Conservation (phyloP, 2,888 invertebrate genomes). For the Drosophila glabriapex region DNA sequence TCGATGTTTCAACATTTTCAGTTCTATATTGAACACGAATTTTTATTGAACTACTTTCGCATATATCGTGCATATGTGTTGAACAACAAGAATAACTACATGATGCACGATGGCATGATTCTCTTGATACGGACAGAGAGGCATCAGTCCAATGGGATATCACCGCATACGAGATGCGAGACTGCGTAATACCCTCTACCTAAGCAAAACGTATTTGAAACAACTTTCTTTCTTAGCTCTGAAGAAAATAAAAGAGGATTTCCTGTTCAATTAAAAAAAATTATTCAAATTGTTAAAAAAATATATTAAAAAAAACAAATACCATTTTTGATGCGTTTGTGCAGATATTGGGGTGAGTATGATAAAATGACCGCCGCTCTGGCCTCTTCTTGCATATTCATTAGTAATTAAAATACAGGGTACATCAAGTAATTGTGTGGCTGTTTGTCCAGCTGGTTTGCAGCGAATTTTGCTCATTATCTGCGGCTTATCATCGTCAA, state of each 20-base stretch:
- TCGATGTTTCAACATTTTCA: not conserved
- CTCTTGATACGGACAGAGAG: constrained; percentile 3
- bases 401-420: not conserved
- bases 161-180: constrained; percentile 12
- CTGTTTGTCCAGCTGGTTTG: constrained; percentile 19
- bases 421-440: not conserved
- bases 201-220: not conserved
- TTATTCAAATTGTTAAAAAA: not conserved
- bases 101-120: not conserved
- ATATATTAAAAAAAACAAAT: not conserved
- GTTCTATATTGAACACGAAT: constrained; percentile 7
- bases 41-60: constrained; percentile 21
- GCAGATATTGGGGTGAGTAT: not conserved
- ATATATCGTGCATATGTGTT: not conserved
- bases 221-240: not conserved
- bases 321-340: not conserved
- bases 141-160: constrained; percentile 41
- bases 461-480: constrained; percentile 28
- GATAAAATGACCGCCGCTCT: not conserved
- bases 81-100: not conserved
- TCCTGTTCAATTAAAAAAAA: not conserved
- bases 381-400: not conserved
- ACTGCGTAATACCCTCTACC: constrained; percentile 7
- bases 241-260: not conserved
- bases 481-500: constrained; percentile 2